These are phyloP conservation scores for Tribolium madens DNA, from an alignment of 1,140 invertebrate species.

Conservation along the genomic window DNA sequence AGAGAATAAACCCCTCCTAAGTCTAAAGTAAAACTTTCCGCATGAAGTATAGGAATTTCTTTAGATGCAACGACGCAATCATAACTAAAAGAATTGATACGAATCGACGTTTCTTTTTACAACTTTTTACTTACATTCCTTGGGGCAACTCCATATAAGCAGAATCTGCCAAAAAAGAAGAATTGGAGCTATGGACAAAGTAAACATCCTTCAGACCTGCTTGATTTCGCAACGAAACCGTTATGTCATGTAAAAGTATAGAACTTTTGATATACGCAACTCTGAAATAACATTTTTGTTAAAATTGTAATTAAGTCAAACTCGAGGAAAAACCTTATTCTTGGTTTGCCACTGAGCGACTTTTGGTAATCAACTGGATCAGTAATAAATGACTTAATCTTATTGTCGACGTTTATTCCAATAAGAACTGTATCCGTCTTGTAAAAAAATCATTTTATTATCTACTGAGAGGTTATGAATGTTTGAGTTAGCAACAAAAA, in stretches of 20 bases:
- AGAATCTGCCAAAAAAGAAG: constrained; percentile 53
- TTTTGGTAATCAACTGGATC: constrained; percentile 62
- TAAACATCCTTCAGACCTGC: constrained; percentile 59
- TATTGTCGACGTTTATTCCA: constrained; percentile 52
- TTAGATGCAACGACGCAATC: constrained; percentile 55
- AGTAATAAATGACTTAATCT: constrained; percentile 57
- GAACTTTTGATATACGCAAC: constrained; percentile 59
- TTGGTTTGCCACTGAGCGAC: constrained; percentile 61
- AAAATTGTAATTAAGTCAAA: neutral
- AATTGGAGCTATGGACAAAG: constrained; percentile 53
- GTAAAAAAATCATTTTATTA: neutral
- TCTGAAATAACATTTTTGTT: constrained; percentile 51
- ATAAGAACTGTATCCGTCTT: constrained; percentile 61
- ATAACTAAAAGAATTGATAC: constrained; percentile 54
- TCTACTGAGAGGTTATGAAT: too few species aligned
- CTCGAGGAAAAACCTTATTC: constrained; percentile 56
- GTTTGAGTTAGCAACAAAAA: too few species aligned
- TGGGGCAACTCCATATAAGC: constrained; percentile 63
- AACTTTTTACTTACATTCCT: constrained; percentile 57
- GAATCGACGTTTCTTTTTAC: neutral
- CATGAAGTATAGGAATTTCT: constrained; percentile 45
- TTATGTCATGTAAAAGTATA: constrained; percentile 57
- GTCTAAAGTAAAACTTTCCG: constrained; percentile 56
- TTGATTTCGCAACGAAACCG: constrained; percentile 54
- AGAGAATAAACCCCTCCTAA: constrained; percentile 63